Evolutionary conservation across 2,113 vertebrate genomes (phyloP).

Genomic region (Bambusicola thoracicus): DNA sequence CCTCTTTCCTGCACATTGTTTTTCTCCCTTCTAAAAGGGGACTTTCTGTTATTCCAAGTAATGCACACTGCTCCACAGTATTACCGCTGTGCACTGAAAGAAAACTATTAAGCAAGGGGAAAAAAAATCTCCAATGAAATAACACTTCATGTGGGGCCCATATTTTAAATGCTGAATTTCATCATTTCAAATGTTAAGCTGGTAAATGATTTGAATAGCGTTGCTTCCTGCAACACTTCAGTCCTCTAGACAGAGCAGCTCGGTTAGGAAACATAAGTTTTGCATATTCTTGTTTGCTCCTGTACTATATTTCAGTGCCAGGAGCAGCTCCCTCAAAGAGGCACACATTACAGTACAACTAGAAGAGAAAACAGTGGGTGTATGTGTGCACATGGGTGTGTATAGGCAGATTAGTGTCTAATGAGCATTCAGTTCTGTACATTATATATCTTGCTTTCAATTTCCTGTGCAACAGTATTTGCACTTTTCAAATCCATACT

Average conservation of each 20-base stretch:
- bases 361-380: background rate
- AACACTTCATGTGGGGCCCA: background rate
- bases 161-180: background rate
- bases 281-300: background rate
- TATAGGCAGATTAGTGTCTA: background rate
- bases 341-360: background rate
- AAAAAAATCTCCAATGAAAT: background rate
- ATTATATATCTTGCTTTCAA: background rate
- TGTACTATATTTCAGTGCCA: background rate
- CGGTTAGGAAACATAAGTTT: background rate
- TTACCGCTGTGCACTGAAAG: background rate
- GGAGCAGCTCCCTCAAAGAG: background rate
- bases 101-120: background rate
- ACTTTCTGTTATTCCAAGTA: background rate
- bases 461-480: background rate
- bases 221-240: background rate
- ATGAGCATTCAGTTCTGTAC: too few relatives aligned
- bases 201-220: background rate
- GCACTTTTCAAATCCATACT: background rate
- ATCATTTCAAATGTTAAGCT: background rate
- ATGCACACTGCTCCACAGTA: background rate
- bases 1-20: background rate
- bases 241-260: background rate
- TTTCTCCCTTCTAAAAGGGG: background rate
- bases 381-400: accelerated